These are phyloP conservation scores for Limnephilus lunatus DNA, from an alignment of 2,888 invertebrate genomes.

Conservation along the genomic window DNA sequence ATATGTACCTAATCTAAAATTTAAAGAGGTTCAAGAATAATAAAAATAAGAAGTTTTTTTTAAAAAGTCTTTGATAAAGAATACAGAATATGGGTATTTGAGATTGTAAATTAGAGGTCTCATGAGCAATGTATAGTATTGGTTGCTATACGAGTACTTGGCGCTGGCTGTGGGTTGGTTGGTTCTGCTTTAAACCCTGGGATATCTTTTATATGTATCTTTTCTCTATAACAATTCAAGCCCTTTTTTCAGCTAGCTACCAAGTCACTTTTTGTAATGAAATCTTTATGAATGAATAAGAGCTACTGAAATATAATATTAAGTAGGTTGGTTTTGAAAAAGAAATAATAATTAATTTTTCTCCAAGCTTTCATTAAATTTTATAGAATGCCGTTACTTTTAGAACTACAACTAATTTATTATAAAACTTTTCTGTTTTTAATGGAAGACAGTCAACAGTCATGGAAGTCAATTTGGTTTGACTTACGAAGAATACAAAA, in stretches of 20 bases:
- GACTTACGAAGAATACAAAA: background rate
- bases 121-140: background rate
- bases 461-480: background rate
- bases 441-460: constrained; percentile 2
- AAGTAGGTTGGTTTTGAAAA: background rate
- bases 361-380: background rate
- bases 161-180: no score
- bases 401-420: background rate
- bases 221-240: background rate
- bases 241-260: background rate
- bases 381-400: background rate
- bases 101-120: background rate
- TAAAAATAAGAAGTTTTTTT: background rate
- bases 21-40: background rate
- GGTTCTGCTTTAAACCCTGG: background rate
- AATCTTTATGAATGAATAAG: background rate
- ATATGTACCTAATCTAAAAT: background rate
- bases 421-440: background rate
- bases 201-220: no score
- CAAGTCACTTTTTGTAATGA: background rate
- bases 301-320: no score
- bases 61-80: background rate
- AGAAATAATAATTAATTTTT: background rate
- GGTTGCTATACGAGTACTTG: no score
- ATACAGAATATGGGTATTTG: background rate